Evolutionary conservation across 2,888 invertebrate species (phyloP).

Genomic region (Apodemia hepburni): DNA sequence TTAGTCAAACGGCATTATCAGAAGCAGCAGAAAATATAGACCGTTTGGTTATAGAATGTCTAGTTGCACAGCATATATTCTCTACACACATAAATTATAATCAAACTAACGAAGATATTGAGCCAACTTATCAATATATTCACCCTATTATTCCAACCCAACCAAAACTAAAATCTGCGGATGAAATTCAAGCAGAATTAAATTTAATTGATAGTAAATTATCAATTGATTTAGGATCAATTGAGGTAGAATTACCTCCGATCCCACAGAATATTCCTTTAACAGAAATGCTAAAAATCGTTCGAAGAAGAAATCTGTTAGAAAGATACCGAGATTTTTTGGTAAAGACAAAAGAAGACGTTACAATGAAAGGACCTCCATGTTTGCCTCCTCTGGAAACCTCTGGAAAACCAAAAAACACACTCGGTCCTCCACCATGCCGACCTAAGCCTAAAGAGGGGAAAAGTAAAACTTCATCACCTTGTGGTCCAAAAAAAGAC

Average conservation of each 20-base stretch:
- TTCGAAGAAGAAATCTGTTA: constrained; percentile 42
- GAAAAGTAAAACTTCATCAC: constrained; percentile 17
- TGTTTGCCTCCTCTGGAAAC: constrained; percentile 32
- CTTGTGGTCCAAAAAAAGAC: constrained; percentile 33
- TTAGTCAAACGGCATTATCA: constrained; percentile 21
- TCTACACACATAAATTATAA: neutral
- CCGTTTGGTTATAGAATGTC: constrained; percentile 17
- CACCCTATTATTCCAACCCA: constrained; percentile 15
- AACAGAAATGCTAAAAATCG: constrained; percentile 45
- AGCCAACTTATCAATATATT: neutral
- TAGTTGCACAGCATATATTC: neutral
- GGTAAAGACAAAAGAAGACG: constrained; percentile 29
- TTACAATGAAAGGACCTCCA: constrained; percentile 28
- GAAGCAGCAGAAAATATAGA: constrained; percentile 15
- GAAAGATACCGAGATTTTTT: constrained; percentile 32
- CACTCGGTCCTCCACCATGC: constrained; percentile 29
- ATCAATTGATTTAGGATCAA: neutral
- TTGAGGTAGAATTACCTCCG: constrained; percentile 27
- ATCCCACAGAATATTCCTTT: constrained; percentile 35
- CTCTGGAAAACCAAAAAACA: constrained; percentile 21
- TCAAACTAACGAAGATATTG: neutral
- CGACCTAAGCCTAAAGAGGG: constrained; percentile 24
- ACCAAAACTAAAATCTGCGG: constrained; percentile 11
- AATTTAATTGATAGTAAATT: neutral
- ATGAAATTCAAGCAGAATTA: neutral